Evolutionary conservation across 2,888 invertebrate genomes (phyloP).

Genomic region (Diogma glabrata): DNA sequence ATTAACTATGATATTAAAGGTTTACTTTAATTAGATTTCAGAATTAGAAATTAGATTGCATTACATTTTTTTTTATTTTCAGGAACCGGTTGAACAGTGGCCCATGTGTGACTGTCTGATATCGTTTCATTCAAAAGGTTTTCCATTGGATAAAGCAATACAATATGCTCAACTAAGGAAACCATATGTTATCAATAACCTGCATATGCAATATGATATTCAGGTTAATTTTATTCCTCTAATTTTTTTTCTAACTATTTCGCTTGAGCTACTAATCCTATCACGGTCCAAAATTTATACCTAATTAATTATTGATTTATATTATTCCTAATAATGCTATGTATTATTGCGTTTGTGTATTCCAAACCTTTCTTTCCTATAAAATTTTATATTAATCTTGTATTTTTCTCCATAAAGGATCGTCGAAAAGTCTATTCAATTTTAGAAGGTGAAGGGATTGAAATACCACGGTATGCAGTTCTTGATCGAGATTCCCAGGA

Average conservation of each 20-base stretch:
- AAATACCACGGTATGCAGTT: conserved; percentile 95
- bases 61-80: conserved; percentile 25
- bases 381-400: too few relatives aligned
- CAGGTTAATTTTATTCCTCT: conserved; percentile 49
- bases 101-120: conserved; percentile 95
- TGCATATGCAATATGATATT: conserved; percentile 96
- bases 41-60: not conserved
- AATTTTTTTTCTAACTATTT: too few relatives aligned
- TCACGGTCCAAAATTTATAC: too few relatives aligned
- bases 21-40: not conserved
- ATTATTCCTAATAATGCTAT: too few relatives aligned
- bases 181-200: conserved; percentile 96
- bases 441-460: conserved; percentile 86
- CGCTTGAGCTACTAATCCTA: too few relatives aligned
- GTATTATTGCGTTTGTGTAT: too few relatives aligned
- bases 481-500: conserved; percentile 87
- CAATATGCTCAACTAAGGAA: conserved; percentile 86
- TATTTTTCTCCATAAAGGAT: conserved; percentile 53
- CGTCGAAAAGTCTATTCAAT: conserved; percentile 91
- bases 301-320: conserved; percentile 6
- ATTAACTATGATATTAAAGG: too few relatives aligned
- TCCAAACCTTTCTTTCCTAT: too few relatives aligned
- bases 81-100: conserved; percentile 96
- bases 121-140: conserved; percentile 96
- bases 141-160: conserved; percentile 96